These are phyloP conservation scores for Hormiphora californensis DNA, from an alignment of 37 sponge, comb jelly and placozoan genomes.

Conservation along the genomic window DNA sequence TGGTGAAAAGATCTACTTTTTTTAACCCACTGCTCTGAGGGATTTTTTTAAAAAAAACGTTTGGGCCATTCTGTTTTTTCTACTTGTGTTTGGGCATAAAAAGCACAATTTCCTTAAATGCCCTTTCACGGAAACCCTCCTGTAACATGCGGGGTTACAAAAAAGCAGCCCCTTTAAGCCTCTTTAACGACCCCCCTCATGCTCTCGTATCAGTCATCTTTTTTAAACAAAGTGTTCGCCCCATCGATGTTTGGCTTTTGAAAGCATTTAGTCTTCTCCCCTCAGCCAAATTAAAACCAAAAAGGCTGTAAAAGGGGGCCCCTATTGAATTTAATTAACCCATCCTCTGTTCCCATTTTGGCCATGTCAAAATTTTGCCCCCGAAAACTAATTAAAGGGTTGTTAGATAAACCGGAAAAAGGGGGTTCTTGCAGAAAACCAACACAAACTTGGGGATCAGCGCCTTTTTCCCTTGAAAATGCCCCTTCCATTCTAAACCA, in stretches of 20 bases:
- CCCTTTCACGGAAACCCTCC: constrained; percentile 84
- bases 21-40: constrained; percentile 61
- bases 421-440: constrained; percentile 73
- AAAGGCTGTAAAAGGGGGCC: constrained; percentile 69
- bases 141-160: constrained; percentile 90
- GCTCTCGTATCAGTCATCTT: constrained; percentile 81
- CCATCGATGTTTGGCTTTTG: constrained; percentile 81
- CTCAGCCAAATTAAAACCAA: constrained; percentile 72
- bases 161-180: constrained; percentile 89
- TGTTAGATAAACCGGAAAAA: constrained; percentile 9
- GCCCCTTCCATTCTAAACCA: constrained; percentile 97
- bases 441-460: constrained; percentile 84
- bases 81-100: constrained; percentile 77
- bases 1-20: constrained; percentile 58
- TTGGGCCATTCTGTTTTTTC: constrained; percentile 93
- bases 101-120: constrained; percentile 98
- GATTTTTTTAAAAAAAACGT: constrained; percentile 94
- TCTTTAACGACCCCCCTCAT: constrained; percentile 78
- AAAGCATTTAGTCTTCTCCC: constrained; percentile 81
- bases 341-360: background rate
- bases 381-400: constrained; percentile 1
- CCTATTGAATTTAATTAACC: constrained; percentile 55
- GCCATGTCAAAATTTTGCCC: constrained; percentile 37
- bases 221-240: constrained; percentile 78
- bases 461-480: constrained; percentile 77